A percentile compares a stretch with the other conserved stretches of the same genome.
These are phyloP conservation scores for Pygoscelis adeliae DNA, from an alignment of 2,113 vertebrate genomes.

Conservation along the genomic window DNA sequence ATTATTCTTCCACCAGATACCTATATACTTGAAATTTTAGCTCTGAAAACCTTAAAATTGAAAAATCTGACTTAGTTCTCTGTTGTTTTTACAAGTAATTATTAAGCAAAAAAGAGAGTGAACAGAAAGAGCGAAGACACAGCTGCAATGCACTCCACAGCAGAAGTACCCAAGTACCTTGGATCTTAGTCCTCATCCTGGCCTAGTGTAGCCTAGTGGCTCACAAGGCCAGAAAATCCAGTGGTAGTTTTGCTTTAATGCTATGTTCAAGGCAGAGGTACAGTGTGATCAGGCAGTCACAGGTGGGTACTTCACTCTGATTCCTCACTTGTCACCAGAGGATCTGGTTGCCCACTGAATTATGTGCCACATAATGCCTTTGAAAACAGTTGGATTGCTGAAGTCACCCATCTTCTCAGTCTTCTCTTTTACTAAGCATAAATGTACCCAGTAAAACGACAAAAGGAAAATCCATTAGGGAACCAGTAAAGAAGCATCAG, in stretches of 20 bases:
- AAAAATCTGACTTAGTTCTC: neutral
- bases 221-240: neutral
- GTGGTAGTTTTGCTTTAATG: rapidly evolving
- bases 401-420: neutral
- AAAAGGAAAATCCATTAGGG: neutral
- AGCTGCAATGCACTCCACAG: neutral
- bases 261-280: neutral
- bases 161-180: neutral
- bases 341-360: neutral
- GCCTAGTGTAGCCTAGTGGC: neutral
- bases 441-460: neutral
- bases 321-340: neutral
- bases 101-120: rapidly evolving
- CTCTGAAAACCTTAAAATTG: neutral
- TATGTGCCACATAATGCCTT: rapidly evolving
- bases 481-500: neutral
- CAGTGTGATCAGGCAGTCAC: neutral
- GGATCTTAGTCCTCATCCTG: neutral
- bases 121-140: neutral
- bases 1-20: neutral
- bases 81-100: neutral
- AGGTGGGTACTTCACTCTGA: neutral
- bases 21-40: neutral
- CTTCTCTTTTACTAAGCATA: neutral
- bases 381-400: neutral